These are phyloP conservation scores for Troilus luridus DNA, from an alignment of 2,888 invertebrate species.

Conservation along the genomic window DNA sequence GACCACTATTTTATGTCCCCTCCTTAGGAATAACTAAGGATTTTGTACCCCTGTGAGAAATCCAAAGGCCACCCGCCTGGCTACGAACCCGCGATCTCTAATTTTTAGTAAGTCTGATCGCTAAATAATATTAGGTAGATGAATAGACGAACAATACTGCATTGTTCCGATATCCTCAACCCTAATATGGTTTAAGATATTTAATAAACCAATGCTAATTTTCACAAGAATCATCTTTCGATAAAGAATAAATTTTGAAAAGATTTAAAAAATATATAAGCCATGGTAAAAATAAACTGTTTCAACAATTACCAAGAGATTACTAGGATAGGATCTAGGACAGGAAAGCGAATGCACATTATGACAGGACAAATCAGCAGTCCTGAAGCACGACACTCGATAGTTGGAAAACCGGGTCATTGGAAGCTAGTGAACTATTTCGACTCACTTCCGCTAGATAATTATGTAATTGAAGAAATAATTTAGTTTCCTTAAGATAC, in stretches of 20 bases:
- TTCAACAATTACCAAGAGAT: background rate
- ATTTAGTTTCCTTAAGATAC: slow-evolving; percentile 8
- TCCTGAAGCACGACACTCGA: slow-evolving; percentile 21
- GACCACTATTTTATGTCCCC: no score
- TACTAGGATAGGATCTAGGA: slow-evolving; percentile 2
- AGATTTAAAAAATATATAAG: background rate
- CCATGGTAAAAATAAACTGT: background rate
- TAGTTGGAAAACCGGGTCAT: slow-evolving; percentile 34
- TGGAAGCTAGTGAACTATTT: slow-evolving; percentile 3
- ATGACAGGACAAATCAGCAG: slow-evolving; percentile 12
- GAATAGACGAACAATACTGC: no score
- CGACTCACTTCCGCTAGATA: background rate
- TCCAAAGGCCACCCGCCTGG: no score
- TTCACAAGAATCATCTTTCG: background rate
- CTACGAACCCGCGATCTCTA: no score
- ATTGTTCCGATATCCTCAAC: no score
- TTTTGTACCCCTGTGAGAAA: no score
- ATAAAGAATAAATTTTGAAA: no score
- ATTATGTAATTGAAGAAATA: slow-evolving; percentile 31
- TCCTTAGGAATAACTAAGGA: no score
- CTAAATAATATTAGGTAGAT: no score
- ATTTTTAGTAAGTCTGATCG: no score
- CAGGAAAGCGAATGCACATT: background rate
- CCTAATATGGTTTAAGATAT: background rate
- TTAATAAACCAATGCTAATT: background rate